Evolutionary conservation across 1,140 invertebrate species (phyloP), one percentile per base, ranked within the genome.

Genomic region (Mylabris phalerata): DNA sequence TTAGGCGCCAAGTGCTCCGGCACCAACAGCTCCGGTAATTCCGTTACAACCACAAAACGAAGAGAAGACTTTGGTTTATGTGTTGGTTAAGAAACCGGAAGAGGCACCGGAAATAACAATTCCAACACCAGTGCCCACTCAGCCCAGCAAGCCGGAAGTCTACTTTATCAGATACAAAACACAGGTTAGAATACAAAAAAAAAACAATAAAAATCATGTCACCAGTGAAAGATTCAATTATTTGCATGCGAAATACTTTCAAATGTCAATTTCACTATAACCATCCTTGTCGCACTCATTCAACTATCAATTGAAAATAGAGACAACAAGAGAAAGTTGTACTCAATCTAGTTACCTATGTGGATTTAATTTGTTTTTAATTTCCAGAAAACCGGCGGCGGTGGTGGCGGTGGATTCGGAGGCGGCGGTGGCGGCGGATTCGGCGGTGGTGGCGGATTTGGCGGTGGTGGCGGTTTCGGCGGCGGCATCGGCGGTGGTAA

Each of bases 161-260:
- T 91, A 90, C 80, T 92, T 92, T 78, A 91, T 92, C 76, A 84
- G 88, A 75, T 92, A 91, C 79, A 91, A 90, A 76, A 90, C 88
- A 50, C 88, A 90, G 66, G 69, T 71, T 60, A 60, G 6, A 40
- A 40, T 42, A 42, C 9, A 10, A 42, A n/a, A 7, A 40, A 7
- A 40, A 7, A 40, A 40, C 6, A 40, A 40, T 7, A 10, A 40
- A 40, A 10, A 40, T 40, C 39, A 40, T 10, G 39, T 40, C 6
- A 6, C 6, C 39, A 10, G 6, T 40, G 39, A 40, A 40, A 40
- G 39, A 19, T 19, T 40, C 6, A 40, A 7, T 40, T 40, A 40
- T 10, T 40, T 40, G 10, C 39, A 40, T 7, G 10, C 6, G 39
- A 6, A 40, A 7, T 40, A 40, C 39, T 40, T 40, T 40, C 39